phyloP scores from a whole-genome alignment of 2,113 vertebrate species.

The Diadophis punctatus region DNA sequence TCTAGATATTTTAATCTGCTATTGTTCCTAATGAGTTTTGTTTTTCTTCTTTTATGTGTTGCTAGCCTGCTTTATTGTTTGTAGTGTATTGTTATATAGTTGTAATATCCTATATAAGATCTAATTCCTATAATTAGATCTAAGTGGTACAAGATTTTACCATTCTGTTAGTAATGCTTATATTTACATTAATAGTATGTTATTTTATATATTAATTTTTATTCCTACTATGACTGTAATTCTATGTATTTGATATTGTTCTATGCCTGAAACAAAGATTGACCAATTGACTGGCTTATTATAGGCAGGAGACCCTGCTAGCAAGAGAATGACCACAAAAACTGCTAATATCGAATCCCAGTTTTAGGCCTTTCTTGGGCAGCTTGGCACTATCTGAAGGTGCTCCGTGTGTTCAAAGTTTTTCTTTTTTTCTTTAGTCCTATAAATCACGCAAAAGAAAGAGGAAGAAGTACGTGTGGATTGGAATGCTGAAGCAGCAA shows the following conservation, averaged over 20 bases:
- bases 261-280: conserved; percentile 4
- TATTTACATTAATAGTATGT: neutral
- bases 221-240: neutral
- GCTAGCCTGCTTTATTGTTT: neutral
- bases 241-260: neutral
- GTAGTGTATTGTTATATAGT: neutral
- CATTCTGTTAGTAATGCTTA: neutral
- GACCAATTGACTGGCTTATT: neutral
- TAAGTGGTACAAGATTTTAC: neutral
- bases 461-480: neutral
- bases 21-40: neutral
- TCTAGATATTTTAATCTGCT: neutral
- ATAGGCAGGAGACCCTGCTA: neutral
- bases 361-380: neutral
- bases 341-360: neutral
- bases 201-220: neutral
- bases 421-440: neutral
- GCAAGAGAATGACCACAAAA: neutral
- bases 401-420: neutral
- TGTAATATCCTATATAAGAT: neutral
- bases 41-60: neutral
- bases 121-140: neutral
- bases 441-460: conserved; percentile 20
- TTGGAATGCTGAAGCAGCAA: conserved; percentile 1
- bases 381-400: neutral